Evolutionary conservation across 2,113 vertebrate genomes (phyloP), one percentile per base, ranked within the genome.

Genomic region (Epinephelus cyanopodus): DNA sequence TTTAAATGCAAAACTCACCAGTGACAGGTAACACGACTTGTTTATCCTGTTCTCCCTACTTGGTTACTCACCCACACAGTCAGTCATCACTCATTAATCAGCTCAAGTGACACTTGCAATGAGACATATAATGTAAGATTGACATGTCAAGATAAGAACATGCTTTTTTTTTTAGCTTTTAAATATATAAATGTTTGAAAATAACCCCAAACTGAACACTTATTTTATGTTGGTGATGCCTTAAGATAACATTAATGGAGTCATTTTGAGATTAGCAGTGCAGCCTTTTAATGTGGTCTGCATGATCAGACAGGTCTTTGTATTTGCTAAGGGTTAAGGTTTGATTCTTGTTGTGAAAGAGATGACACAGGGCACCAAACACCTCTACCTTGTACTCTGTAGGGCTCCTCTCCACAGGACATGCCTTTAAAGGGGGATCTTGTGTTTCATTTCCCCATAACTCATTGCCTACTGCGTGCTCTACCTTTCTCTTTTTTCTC

Each of bases 31-130:
- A 90, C 65, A 66, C 33, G 77, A 87, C 93, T 82, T 42, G 90
- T 90, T 94, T 90, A 93, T 87, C 88, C 25, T 60, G 90, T 94
- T 94, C 58, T 74, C 78, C 83, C 80, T 74, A 27, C 23, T 27
- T 3, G 27, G 64, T 54, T 82, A 42, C 60, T 77, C 83, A 75
- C 48, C 25, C 71, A 74, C 58, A 42, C 61, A 65, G 17, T 82
- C 81, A 74, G 25, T 87, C 85, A 75, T 81, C 83, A 71, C 74
- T 71, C 62, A 80, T 42, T 68, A 62, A 90, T 72, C 29, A 78
- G 70, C 60, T 78, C 37, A 68, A 27, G 67, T 29, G 69, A 27
- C 39, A 9, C 62, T 61, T 74, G 45, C 14, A 67, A 64, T 15
- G 21, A 84, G 13, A 83, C 7, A n/a, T 25, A 37, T 53, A 47